These are phyloP conservation scores for Threskiornis aethiopicus DNA, from an alignment of 2,797 vertebrate species.

Conservation along the genomic window DNA sequence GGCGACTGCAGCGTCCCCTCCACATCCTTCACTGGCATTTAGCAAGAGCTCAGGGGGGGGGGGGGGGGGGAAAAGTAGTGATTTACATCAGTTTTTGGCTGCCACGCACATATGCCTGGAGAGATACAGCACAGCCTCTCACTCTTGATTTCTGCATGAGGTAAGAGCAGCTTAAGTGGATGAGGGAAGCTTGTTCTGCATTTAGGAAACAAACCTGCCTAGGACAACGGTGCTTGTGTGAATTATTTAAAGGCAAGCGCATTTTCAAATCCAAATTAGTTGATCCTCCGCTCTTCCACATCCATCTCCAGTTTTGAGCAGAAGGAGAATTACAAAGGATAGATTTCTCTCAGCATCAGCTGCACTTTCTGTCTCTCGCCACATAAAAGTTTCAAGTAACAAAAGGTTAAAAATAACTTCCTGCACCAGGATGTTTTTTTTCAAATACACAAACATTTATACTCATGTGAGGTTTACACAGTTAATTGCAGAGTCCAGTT, in stretches of 20 bases:
- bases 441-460: not conserved
- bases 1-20: not conserved
- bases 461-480: not conserved
- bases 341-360: not conserved
- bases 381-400: not conserved
- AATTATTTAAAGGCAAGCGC: constrained; percentile 11
- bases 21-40: not conserved
- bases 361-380: not conserved
- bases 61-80: too few species aligned
- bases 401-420: constrained; percentile 1
- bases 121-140: not conserved
- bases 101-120: not conserved
- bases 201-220: constrained; percentile 31
- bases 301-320: not conserved
- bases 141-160: constrained; percentile 13
- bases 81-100: constrained; percentile 25
- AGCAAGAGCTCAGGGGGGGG: not conserved
- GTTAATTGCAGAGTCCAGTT: not conserved
- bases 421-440: not conserved
- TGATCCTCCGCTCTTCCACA: not conserved
- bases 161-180: constrained; percentile 20
- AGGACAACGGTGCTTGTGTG: not conserved
- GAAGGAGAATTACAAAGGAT: not conserved
- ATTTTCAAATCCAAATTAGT: not conserved
- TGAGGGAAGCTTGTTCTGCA: constrained; percentile 5